A percentile compares a stretch with the other conserved stretches of the same genome.
These are phyloP conservation scores for Drosophila leonis DNA, from an alignment of 2,888 invertebrate genomes.

Conservation along the genomic window DNA sequence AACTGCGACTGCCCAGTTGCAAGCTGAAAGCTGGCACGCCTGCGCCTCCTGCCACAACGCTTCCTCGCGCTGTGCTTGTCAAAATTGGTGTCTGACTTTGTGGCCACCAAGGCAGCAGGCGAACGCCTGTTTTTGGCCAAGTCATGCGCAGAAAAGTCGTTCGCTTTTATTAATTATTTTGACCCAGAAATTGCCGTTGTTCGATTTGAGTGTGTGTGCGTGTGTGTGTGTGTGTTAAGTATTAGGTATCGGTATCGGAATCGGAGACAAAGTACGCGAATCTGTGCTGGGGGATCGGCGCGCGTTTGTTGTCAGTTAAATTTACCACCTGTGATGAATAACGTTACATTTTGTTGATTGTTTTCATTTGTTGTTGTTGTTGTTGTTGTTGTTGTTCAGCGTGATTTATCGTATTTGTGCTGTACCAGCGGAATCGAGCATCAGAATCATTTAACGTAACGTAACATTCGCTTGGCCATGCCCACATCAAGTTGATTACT, in stretches of 20 bases:
- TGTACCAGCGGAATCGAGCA: slow-evolving; percentile 60
- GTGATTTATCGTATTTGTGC: slow-evolving; percentile 70
- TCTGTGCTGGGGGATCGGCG: slow-evolving; percentile 61
- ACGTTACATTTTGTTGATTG: slow-evolving; percentile 79
- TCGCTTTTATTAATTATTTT: slow-evolving; percentile 76
- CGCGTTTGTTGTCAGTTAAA: slow-evolving; percentile 80
- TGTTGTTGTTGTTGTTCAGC: slow-evolving; percentile 42
- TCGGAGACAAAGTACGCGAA: slow-evolving; percentile 26
- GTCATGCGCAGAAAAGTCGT: slow-evolving; percentile 70
- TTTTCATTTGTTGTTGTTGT: slow-evolving; percentile 49
- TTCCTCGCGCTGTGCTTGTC: slow-evolving; percentile 49
- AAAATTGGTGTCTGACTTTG: slow-evolving; percentile 22
- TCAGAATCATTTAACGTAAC: slow-evolving; percentile 48
- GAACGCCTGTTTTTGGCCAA: slow-evolving; percentile 56
- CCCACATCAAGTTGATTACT: slow-evolving; percentile 79
- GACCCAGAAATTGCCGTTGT: slow-evolving; percentile 72
- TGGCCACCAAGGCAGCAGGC: slow-evolving; percentile 41
- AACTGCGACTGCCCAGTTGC: slow-evolving; percentile 38
- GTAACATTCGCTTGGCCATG: slow-evolving; percentile 59
- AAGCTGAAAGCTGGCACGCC: neutral
- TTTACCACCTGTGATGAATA: slow-evolving; percentile 83
- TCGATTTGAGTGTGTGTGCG: slow-evolving; percentile 44
- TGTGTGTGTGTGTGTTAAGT: slow-evolving; percentile 57
- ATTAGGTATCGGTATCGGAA: slow-evolving; percentile 38
- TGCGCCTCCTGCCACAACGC: slow-evolving; percentile 23